Percentiles rank a stretch among this genome's conserved stretches.
phyloP scores from a whole-genome alignment of 2,888 invertebrate genomes.

The Malachius bipustulatus region DNA sequence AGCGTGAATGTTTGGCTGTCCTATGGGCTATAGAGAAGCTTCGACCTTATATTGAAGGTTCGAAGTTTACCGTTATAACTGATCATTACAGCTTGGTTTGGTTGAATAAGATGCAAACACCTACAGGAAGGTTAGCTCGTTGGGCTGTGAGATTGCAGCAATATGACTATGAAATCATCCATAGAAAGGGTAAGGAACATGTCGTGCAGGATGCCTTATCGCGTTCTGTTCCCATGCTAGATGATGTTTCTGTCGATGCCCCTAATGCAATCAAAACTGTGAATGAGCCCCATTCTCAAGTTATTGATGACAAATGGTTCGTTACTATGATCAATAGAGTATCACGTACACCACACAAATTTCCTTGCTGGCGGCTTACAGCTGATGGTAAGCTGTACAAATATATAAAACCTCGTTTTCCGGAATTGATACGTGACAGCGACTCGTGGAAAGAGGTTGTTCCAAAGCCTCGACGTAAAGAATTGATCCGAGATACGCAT shows the following conservation, averaged over 20 bases:
- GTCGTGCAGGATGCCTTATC: background rate
- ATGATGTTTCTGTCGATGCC: too few species aligned
- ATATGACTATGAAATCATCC: background rate
- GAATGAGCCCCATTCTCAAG: too few species aligned
- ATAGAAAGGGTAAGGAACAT: slow-evolving; percentile 15
- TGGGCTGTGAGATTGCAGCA: slow-evolving; percentile 1
- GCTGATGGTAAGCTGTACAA: slow-evolving; percentile 2
- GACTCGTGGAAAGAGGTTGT: slow-evolving; percentile 10
- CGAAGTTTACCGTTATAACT: background rate
- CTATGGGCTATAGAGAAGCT: background rate
- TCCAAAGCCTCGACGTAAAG: background rate
- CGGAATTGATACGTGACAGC: too few species aligned
- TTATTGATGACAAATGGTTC: too few species aligned
- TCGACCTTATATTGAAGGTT: slow-evolving; percentile 1
- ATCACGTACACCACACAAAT: background rate
- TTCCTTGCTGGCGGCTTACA: slow-evolving; percentile 1
- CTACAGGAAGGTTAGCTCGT: background rate
- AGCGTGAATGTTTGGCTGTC: background rate
- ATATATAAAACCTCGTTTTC: slow-evolving; percentile 1
- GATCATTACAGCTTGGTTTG: slow-evolving; percentile 11
- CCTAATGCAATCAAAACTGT: background rate
- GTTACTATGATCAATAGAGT: too few species aligned
- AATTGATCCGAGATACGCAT: background rate
- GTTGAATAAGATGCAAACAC: background rate
- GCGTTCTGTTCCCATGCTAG: too few species aligned